Conservation (phyloP, 2,888 invertebrate species). For the Dryadula phaetusa region DNA sequence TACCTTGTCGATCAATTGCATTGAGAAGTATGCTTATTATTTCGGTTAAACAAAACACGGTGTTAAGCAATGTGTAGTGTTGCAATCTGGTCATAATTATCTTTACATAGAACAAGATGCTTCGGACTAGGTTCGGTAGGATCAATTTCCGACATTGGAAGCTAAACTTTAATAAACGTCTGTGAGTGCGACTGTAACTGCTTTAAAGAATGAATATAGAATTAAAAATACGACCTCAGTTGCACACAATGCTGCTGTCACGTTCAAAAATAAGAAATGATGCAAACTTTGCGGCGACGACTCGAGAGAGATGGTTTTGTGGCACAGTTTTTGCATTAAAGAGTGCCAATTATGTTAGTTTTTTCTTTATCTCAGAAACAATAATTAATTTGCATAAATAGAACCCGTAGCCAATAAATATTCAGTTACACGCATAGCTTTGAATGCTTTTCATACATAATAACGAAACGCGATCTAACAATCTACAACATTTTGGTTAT, state of each 20-base stretch:
- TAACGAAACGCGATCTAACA: neutral
- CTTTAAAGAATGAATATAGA: neutral
- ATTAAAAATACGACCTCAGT: slow-evolving; percentile 14
- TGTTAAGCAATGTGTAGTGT: too few species aligned
- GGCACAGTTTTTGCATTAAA: neutral
- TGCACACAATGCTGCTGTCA: slow-evolving; percentile 14
- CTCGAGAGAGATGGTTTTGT: neutral
- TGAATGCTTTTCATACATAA: neutral
- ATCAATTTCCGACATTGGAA: too few species aligned
- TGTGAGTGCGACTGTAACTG: neutral
- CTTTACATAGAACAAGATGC: too few species aligned
- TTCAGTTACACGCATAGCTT: neutral
- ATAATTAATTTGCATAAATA: neutral
- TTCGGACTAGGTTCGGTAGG: too few species aligned
- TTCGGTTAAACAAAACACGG: too few species aligned
- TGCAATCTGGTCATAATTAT: too few species aligned
- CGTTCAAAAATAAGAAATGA: slow-evolving; percentile 23
- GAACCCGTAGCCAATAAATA: neutral
- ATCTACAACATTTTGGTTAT: neutral
- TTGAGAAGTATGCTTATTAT: too few species aligned
- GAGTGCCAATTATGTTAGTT: neutral
- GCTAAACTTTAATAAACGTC: neutral
- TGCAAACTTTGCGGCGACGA: neutral
- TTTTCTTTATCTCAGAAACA: neutral
- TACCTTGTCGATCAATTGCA: neutral